Conservation (phyloP, 2,113 vertebrate species). For the Pollachius pollachius region DNA sequence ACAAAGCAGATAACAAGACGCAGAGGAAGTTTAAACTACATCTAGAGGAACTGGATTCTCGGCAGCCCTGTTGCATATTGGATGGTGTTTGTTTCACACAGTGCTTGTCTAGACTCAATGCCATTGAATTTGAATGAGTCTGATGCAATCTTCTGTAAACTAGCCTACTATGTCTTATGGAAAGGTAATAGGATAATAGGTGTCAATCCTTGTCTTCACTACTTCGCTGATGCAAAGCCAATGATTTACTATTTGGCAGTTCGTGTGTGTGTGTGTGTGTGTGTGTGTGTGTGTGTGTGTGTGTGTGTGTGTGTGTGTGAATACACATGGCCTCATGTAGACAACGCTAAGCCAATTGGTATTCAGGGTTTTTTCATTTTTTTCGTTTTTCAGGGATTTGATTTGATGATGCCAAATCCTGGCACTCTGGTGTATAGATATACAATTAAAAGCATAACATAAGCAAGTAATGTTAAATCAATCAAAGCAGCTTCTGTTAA, state of each 20-base stretch:
- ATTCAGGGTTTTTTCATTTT: too few species aligned
- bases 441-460: too few species aligned
- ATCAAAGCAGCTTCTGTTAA: too few species aligned
- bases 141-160: conserved; percentile 8
- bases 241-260: neutral
- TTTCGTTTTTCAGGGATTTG: too few species aligned
- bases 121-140: conserved; percentile 18
- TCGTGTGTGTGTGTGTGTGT: neutral
- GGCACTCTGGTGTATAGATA: too few species aligned
- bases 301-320: too few species aligned
- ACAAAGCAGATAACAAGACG: neutral
- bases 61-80: neutral
- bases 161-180: neutral
- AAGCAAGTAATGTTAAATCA: too few species aligned
- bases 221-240: neutral
- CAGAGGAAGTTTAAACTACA: conserved; percentile 5
- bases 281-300: too few species aligned
- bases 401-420: too few species aligned
- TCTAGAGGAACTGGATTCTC: conserved; percentile 9
- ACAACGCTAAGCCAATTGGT: too few species aligned
- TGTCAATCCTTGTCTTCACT: neutral
- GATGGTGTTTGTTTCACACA: conserved; percentile 9
- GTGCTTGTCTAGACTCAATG: neutral
- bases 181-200: neutral
- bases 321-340: too few species aligned